phyloP scores from a whole-genome alignment of 2,888 invertebrate genomes.

The Allolobophora icterica region DNA sequence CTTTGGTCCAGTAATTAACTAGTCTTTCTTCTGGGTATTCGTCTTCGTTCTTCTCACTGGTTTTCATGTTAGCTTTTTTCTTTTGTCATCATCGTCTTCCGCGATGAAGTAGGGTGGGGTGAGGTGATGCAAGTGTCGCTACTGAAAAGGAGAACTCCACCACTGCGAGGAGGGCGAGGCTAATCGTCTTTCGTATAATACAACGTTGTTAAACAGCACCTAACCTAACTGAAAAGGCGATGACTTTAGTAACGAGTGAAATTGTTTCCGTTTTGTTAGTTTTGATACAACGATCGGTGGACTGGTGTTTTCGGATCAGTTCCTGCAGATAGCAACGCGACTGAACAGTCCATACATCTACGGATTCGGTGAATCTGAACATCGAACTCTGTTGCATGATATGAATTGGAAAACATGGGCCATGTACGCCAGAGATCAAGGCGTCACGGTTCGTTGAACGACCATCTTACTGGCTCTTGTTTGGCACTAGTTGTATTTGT shows the following conservation, averaged over 20 bases:
- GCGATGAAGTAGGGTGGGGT: no score
- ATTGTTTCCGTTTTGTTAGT: constrained; percentile 45
- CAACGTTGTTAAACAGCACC: no score
- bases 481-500: not conserved
- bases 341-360: constrained; percentile 56
- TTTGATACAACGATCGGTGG: constrained; percentile 53
- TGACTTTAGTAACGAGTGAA: not conserved
- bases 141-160: no score
- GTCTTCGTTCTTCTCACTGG: no score
- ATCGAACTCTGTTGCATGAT: constrained; percentile 53
- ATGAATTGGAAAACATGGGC: constrained; percentile 57
- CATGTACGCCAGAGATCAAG: constrained; percentile 58
- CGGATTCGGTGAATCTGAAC: constrained; percentile 60
- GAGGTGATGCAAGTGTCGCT: not conserved
- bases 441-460: constrained; percentile 50
- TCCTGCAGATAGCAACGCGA: constrained; percentile 54
- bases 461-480: not conserved
- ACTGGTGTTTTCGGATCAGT: constrained; percentile 54
- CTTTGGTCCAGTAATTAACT: no score
- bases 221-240: no score
- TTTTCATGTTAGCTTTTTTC: no score
- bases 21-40: no score
- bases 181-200: no score
- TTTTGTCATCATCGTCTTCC: not conserved
- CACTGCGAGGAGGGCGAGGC: no score